phyloP scores from a whole-genome alignment of 1,140 invertebrate genomes.

The Tetragnatha versicolor region DNA sequence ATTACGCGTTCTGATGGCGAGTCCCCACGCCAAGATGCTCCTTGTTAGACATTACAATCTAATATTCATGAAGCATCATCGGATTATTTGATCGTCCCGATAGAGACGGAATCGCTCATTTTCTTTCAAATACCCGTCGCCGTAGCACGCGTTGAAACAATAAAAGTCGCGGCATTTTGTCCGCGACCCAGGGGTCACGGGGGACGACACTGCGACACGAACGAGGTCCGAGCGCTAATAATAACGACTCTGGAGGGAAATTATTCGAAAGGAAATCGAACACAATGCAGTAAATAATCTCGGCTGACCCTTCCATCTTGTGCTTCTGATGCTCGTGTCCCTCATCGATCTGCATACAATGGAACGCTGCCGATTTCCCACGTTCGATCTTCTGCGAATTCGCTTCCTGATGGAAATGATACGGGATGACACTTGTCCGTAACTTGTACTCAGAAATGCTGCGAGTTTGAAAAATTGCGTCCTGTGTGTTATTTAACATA shows the following conservation, averaged over 20 bases:
- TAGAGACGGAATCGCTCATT: slow-evolving; percentile 14
- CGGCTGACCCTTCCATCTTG: slow-evolving; percentile 15
- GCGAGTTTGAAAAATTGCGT: too few species aligned
- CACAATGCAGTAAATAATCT: slow-evolving; percentile 32
- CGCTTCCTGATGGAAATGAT: not conserved
- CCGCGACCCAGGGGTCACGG: slow-evolving; percentile 8
- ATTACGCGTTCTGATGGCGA: too few species aligned
- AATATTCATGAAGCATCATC: slow-evolving; percentile 24
- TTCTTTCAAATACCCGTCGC: not conserved
- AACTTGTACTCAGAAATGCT: too few species aligned
- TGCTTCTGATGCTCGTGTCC: not conserved
- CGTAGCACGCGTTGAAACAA: slow-evolving; percentile 13
- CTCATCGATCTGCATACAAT: slow-evolving; percentile 17
- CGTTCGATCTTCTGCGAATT: not conserved
- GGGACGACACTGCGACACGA: slow-evolving; percentile 13
- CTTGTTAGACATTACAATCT: too few species aligned
- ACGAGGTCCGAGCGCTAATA: not conserved
- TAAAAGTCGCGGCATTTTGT: slow-evolving; percentile 6
- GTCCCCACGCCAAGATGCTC: too few species aligned
- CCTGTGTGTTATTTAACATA: not conserved
- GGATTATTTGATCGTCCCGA: slow-evolving; percentile 15
- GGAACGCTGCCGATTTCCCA: not conserved
- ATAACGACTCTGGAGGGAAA: slow-evolving; percentile 8
- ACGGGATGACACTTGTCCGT: not conserved
- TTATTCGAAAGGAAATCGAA: not conserved